Conservation (phyloP, 92 coral and sea anemone genomes). For the Actinernus sp. region DNA sequence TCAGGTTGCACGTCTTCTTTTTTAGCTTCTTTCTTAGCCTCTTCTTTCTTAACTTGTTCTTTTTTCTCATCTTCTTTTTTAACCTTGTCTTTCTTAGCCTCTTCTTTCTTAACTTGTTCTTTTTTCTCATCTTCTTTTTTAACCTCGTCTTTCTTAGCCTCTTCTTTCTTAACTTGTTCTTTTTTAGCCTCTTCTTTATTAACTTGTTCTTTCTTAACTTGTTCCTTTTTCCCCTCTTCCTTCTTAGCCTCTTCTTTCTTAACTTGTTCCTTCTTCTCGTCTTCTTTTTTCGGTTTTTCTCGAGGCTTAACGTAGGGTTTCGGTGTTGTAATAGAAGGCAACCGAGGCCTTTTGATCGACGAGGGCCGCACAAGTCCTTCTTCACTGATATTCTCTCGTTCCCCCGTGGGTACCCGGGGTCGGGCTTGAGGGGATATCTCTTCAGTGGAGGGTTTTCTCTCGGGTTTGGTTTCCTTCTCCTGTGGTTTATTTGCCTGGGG, state of each 20-base stretch:
- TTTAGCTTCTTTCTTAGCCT: conserved; percentile 9
- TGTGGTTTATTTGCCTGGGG: neutral
- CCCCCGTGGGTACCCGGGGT: conserved; percentile 35
- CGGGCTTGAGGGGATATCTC: conserved; percentile 12
- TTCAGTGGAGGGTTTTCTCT: conserved; percentile 10
- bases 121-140: conserved; percentile 23
- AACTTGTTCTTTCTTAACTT: neutral
- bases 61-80: conserved; percentile 29
- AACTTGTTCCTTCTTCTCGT: conserved; percentile 16
- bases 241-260: neutral
- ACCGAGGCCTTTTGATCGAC: conserved; percentile 48
- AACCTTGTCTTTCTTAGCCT: conserved; percentile 1
- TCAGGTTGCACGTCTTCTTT: neutral
- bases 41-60: conserved; percentile 20
- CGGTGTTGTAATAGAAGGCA: conserved; percentile 52
- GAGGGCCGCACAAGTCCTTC: conserved; percentile 74
- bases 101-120: conserved; percentile 16
- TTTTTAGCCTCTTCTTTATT: conserved; percentile 7
- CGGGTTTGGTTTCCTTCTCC: conserved; percentile 10
- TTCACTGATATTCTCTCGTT: conserved; percentile 41
- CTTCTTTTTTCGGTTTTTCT: conserved; percentile 24
- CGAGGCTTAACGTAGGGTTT: conserved; percentile 64
- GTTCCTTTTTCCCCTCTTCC: neutral
- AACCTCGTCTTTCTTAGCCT: neutral
- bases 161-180: conserved; percentile 12